Evolutionary conservation across 1,140 invertebrate species (phyloP).

Genomic region (Penaeus chinensis): DNA sequence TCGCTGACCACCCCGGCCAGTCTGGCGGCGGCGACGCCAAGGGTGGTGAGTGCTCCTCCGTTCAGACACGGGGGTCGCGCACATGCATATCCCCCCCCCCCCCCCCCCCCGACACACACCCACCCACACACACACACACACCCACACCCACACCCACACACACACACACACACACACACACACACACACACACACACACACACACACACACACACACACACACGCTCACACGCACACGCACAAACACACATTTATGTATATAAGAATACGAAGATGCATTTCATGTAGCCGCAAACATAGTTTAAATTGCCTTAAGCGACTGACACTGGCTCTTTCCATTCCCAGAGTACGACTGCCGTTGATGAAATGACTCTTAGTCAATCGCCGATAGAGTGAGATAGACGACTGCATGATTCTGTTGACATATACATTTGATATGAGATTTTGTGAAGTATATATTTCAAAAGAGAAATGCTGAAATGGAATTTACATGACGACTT

Average conservation of each 20-base stretch:
- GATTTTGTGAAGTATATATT: too few species aligned
- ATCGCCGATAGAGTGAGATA: too few species aligned
- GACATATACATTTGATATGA: too few species aligned
- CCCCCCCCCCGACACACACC: background rate
- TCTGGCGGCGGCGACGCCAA: conserved; percentile 83
- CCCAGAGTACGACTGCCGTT: too few species aligned
- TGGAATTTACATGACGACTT: background rate
- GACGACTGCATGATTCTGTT: too few species aligned
- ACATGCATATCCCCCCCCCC: background rate
- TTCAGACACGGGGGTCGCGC: background rate
- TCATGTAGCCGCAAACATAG: background rate
- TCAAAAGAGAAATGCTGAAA: too few species aligned
- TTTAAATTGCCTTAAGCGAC: background rate
- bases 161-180: background rate
- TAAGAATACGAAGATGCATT: background rate
- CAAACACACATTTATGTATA: background rate
- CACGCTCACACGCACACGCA: too few species aligned
- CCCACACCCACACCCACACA: background rate
- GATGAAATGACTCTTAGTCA: too few species aligned
- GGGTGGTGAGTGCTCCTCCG: conserved; percentile 69
- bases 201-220: background rate
- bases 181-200: background rate
- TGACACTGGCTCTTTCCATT: too few species aligned
- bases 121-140: background rate
- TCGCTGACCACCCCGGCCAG: conserved; percentile 74